Conservation (phyloP, 2,797 vertebrate genomes). For the Pteropus rufus region DNA sequence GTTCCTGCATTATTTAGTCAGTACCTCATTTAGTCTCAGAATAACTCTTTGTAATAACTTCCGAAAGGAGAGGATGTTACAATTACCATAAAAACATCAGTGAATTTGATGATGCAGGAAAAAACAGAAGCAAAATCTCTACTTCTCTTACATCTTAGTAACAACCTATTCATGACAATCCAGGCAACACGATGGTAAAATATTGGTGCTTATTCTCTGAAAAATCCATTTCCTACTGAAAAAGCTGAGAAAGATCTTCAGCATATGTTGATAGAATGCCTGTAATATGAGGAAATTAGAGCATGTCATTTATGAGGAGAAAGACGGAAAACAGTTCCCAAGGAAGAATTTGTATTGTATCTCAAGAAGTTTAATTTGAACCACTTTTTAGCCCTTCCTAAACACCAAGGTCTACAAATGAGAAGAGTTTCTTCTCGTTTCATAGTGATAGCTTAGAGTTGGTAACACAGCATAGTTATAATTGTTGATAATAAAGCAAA, state of each 20-base stretch:
- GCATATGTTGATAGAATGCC: background rate
- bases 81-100: conserved; percentile 16
- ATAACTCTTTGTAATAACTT: conserved; percentile 19
- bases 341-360: background rate
- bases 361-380: background rate
- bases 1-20: background rate
- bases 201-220: background rate
- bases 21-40: conserved; percentile 38
- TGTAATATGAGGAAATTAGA: background rate
- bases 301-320: background rate
- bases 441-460: background rate
- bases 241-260: background rate
- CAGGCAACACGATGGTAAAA: background rate
- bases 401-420: background rate
- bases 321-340: background rate
- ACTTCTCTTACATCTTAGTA: background rate
- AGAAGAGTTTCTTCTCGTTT: background rate
- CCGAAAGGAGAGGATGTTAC: background rate
- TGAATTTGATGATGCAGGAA: background rate
- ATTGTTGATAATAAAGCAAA: background rate
- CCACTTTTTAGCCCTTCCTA: background rate
- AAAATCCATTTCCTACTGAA: background rate
- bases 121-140: background rate
- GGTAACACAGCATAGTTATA: background rate
- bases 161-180: background rate